These are phyloP conservation scores for Aquatica leii DNA, from an alignment of 2,888 invertebrate genomes.

Conservation along the genomic window DNA sequence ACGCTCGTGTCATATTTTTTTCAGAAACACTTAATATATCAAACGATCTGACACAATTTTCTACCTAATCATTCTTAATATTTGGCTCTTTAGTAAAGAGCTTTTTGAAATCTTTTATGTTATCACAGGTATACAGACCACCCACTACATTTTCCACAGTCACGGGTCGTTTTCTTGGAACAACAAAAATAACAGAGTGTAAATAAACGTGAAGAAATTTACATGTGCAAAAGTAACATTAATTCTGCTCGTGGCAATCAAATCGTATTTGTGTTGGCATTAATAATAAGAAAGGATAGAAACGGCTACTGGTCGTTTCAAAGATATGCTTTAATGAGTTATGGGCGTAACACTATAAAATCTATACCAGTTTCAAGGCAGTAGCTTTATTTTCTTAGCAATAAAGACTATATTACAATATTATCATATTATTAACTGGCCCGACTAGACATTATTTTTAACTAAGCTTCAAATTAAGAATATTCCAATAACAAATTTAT, in stretches of 20 bases:
- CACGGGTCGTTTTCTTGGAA: background rate
- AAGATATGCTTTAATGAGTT: slow-evolving; percentile 35
- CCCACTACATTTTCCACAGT: slow-evolving; percentile 1
- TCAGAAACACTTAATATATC: too few relatives aligned
- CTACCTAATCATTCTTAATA: too few relatives aligned
- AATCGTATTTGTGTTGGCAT: slow-evolving; percentile 30
- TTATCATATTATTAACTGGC: slow-evolving; percentile 16
- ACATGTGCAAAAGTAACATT: slow-evolving; percentile 10
- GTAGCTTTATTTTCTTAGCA: slow-evolving; percentile 12
- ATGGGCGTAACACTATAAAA: slow-evolving; percentile 36
- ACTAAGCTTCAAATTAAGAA: slow-evolving; percentile 22
- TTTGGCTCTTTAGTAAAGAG: too few relatives aligned
- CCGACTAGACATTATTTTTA: slow-evolving; percentile 24
- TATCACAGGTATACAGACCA: slow-evolving; percentile 10
- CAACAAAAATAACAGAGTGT: background rate
- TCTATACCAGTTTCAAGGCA: slow-evolving; percentile 26
- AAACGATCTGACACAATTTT: too few relatives aligned
- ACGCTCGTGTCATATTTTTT: too few relatives aligned
- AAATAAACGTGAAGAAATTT: background rate
- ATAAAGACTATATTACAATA: slow-evolving; percentile 3
- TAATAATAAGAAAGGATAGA: slow-evolving; percentile 30
- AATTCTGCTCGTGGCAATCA: slow-evolving; percentile 28
- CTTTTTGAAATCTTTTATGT: too few relatives aligned
- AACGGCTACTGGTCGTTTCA: slow-evolving; percentile 32
- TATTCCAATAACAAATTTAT: slow-evolving; percentile 13